A percentile compares a stretch with the other conserved stretches of the same genome.
phyloP scores from a whole-genome alignment of 2,797 vertebrate genomes.

The Tinamus major region DNA sequence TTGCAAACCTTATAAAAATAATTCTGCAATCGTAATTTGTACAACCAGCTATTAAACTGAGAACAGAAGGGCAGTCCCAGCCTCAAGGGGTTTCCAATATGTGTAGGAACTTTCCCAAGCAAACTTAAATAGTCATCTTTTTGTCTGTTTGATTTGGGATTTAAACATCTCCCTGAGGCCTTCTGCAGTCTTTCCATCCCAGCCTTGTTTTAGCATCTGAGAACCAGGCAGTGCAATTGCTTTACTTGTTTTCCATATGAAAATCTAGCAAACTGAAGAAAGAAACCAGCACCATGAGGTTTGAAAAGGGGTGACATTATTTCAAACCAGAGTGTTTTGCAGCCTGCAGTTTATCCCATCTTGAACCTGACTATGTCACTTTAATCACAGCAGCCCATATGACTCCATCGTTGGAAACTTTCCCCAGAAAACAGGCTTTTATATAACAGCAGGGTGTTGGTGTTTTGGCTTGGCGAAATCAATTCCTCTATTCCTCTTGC shows the following conservation, averaged over 20 bases:
- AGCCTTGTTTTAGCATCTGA: neutral
- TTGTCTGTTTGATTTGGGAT: constrained; percentile 36
- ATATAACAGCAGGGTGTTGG: constrained; percentile 33
- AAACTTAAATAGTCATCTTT: constrained; percentile 12
- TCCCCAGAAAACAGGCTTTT: constrained; percentile 15
- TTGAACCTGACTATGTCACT: constrained; percentile 2
- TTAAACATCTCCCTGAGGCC: neutral
- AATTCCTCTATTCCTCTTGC: constrained; percentile 29
- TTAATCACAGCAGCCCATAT: neutral
- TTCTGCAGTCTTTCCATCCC: constrained; percentile 3
- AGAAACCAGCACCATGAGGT: neutral
- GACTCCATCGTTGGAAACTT: constrained; percentile 16
- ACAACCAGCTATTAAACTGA: neutral
- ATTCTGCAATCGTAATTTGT: constrained; percentile 36
- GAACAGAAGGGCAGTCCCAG: constrained; percentile 41
- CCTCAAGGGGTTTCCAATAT: constrained; percentile 22
- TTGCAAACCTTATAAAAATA: constrained; percentile 19
- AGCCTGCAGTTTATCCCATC: neutral
- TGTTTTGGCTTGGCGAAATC: constrained; percentile 10
- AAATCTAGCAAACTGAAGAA: neutral
- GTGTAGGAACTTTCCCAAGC: constrained; percentile 42
- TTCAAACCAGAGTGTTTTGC: neutral
- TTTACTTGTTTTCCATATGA: neutral
- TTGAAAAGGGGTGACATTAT: neutral
- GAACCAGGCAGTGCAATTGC: neutral